Base-by-base conservation (phyloP, 2,888 invertebrate species). In the Trachelus troglodyta region DNA sequence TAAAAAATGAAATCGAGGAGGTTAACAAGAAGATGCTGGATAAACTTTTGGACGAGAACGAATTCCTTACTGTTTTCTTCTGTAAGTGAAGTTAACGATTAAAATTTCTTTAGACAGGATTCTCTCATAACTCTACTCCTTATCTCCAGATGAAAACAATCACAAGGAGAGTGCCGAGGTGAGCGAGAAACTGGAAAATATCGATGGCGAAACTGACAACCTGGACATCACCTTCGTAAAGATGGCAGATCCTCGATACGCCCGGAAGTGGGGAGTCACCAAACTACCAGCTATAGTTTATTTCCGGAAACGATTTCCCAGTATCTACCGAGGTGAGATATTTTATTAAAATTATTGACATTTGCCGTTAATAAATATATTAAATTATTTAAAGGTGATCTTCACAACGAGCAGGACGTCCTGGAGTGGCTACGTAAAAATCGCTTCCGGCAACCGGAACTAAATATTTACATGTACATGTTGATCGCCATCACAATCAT, bases 1-100 rank as follows among this genome's bases (percentile, higher is more conserved):
- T 98, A 77, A 98, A 97, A 93, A 98, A 98, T 89, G 98, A 98
- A 94, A 98, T 98, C 88, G 98, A 98, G 91, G 98, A 98, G 91
- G 98, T 99, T 12, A 98, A 98, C 92, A 95, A 97, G 82, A 98
- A 98, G 92, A 98, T 98, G 97, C 93, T 98, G 87, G 98, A 98
- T 89, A 98, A 98, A 92, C 93, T 98, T 33, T 92, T 98, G 76
- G 97, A 98, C 84, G 98, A 98, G 91, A 98, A 98, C 87, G 98
- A 98, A 92, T 98, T 98, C 89, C 93, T 99, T 75, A 96, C 98
- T 11, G 98, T 99, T 77, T 98, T 97, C 91, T 98, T 98, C 92
- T 99, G 98, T 98, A 93, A 95, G 96, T 94, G 81, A 75, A 77
- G 35, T n/a, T 33, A 40, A 9, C 0, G 33, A 30, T 37, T 73